Conservation (phyloP, 2,888 invertebrate species). For the Phrixothrix hirtus region DNA sequence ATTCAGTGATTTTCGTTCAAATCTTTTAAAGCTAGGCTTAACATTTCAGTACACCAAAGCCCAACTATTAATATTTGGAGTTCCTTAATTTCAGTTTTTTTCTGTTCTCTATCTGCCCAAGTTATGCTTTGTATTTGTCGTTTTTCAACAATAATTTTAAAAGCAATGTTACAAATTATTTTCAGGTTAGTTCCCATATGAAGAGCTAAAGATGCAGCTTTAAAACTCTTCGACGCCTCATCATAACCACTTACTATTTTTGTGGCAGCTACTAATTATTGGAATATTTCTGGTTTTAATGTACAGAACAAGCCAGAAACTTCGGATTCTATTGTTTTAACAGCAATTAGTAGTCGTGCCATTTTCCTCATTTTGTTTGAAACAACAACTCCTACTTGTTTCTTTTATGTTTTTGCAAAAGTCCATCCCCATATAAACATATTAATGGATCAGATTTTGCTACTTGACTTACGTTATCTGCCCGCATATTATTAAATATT, state of each 20-base stretch:
- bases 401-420: slow-evolving; percentile 12
- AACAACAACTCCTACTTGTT: no score
- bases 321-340: not conserved
- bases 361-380: no score
- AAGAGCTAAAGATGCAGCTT: slow-evolving; percentile 25
- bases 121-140: slow-evolving; percentile 22
- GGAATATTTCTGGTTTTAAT: slow-evolving; percentile 24
- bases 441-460: slow-evolving; percentile 17
- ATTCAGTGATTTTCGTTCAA: slow-evolving; percentile 14
- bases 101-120: slow-evolving; percentile 10
- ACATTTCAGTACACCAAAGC: slow-evolving; percentile 31
- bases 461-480: slow-evolving; percentile 3
- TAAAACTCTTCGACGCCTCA: slow-evolving; percentile 18
- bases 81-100: slow-evolving; percentile 28
- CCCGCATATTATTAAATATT: no score
- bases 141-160: slow-evolving; percentile 25
- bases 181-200: slow-evolving; percentile 28
- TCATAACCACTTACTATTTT: slow-evolving; percentile 30
- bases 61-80: slow-evolving; percentile 20
- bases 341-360: slow-evolving; percentile 5
- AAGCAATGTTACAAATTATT: slow-evolving; percentile 21
- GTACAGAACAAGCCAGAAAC: slow-evolving; percentile 3
- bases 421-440: slow-evolving; percentile 12
- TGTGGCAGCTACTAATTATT: slow-evolving; percentile 16
- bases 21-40: slow-evolving; percentile 26